Conservation (phyloP, 2,888 invertebrate species). For the Cerastis leucographa region DNA sequence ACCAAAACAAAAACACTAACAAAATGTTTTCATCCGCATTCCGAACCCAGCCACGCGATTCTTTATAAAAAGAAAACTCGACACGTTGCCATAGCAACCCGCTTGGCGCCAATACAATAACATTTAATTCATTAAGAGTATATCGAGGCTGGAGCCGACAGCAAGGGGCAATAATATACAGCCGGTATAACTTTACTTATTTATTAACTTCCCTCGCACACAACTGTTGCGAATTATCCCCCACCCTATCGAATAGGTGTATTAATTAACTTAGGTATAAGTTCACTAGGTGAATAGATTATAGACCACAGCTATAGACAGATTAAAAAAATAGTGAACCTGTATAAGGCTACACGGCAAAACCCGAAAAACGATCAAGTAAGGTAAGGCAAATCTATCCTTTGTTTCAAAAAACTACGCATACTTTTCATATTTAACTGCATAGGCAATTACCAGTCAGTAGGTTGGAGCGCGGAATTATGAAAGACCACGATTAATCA, state of each 20-base stretch:
- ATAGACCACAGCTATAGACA: not conserved
- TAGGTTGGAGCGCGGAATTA: slow-evolving; percentile 73
- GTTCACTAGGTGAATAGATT: slow-evolving; percentile 7
- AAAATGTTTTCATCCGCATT: not conserved
- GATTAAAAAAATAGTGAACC: not conserved
- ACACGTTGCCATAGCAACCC: slow-evolving; percentile 60
- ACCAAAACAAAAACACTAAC: not conserved
- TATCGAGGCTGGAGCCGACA: not conserved
- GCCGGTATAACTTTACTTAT: slow-evolving; percentile 12
- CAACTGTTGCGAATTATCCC: slow-evolving; percentile 17
- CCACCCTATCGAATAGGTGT: slow-evolving; percentile 3
- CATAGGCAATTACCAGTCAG: slow-evolving; percentile 67
- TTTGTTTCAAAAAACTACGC: slow-evolving; percentile 52
- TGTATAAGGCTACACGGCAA: not conserved
- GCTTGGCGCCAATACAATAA: slow-evolving; percentile 44
- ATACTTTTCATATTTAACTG: slow-evolving; percentile 59
- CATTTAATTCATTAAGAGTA: slow-evolving; percentile 46
- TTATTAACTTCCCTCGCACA: not conserved
- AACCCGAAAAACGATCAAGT: slow-evolving; percentile 1
- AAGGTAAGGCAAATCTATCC: slow-evolving; percentile 3
- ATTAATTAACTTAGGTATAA: slow-evolving; percentile 10
- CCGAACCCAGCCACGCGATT: slow-evolving; percentile 15
- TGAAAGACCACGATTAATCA: slow-evolving; percentile 88
- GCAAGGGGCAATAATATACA: not conserved
- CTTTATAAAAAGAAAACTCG: slow-evolving; percentile 35